Conservation (phyloP, 2,888 invertebrate species). For the Ptychoptera contaminata region DNA sequence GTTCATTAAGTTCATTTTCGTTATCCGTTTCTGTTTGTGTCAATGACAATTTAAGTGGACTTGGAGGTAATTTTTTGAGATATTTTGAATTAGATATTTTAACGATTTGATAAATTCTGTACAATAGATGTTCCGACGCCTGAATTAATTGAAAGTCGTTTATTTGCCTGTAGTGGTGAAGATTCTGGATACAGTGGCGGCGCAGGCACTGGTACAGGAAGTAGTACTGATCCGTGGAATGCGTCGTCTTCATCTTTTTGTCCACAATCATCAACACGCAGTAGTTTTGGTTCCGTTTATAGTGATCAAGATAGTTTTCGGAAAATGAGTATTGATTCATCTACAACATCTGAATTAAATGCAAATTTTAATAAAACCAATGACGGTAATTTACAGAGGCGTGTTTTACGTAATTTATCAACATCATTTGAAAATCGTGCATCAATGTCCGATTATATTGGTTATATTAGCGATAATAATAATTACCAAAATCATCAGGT, state of each 20-base stretch:
- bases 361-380: slow-evolving; percentile 35
- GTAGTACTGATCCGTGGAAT: slow-evolving; percentile 19
- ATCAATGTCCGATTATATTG: slow-evolving; percentile 28
- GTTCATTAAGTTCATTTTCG: slow-evolving; percentile 28
- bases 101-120: slow-evolving; percentile 3
- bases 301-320: slow-evolving; percentile 22
- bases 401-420: slow-evolving; percentile 39
- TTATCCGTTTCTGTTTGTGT: slow-evolving; percentile 20
- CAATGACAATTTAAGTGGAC: slow-evolving; percentile 8
- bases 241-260: slow-evolving; percentile 14
- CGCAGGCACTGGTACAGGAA: slow-evolving; percentile 19
- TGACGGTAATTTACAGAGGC: slow-evolving; percentile 40
- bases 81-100: no score
- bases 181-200: slow-evolving; percentile 28
- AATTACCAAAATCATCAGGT: slow-evolving; percentile 11
- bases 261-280: slow-evolving; percentile 28
- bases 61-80: background rate
- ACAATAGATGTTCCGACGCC: slow-evolving; percentile 23
- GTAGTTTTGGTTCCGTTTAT: slow-evolving; percentile 28
- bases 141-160: slow-evolving; percentile 20
- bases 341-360: slow-evolving; percentile 17
- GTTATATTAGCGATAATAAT: slow-evolving; percentile 24
- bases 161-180: slow-evolving; percentile 19
- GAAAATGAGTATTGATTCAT: slow-evolving; percentile 24
- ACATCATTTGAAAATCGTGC: slow-evolving; percentile 31